A percentile compares a stretch with the other conserved stretches of the same genome.
These are phyloP conservation scores for Ctenomys sociabilis DNA, from an alignment of 2,113 vertebrate genomes.

Conservation along the genomic window DNA sequence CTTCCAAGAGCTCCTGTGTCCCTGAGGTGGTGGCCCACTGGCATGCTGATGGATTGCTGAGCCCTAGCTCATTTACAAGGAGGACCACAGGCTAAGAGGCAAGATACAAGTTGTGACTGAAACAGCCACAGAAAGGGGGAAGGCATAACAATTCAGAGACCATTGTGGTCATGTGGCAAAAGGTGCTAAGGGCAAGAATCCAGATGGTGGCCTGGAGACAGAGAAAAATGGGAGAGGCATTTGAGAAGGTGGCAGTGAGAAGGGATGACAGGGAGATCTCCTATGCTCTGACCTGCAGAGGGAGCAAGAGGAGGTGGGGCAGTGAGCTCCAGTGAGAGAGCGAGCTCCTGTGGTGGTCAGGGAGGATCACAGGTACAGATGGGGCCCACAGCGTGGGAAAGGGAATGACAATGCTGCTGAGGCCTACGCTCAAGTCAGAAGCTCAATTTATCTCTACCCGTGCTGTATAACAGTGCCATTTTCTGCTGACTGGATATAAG, in stretches of 20 bases:
- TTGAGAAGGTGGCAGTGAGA: neutral
- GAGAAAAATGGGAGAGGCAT: too few relatives aligned
- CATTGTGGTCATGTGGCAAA: neutral
- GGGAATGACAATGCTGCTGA: rapidly evolving
- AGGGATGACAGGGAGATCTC: neutral
- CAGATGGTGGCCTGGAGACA: neutral
- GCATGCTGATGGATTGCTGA: neutral
- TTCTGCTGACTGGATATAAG: neutral
- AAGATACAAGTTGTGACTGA: neutral
- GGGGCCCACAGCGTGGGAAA: neutral
- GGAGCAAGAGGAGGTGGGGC: neutral
- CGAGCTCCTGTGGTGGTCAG: rapidly evolving
- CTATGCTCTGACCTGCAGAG: neutral
- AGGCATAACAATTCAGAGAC: neutral
- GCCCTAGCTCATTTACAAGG: neutral
- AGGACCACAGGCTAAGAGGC: neutral
- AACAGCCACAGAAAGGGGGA: neutral
- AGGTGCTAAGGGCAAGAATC: neutral
- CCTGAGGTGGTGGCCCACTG: too few relatives aligned
- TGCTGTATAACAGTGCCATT: rapidly evolving
- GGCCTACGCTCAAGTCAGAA: neutral
- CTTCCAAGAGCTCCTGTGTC: neutral
- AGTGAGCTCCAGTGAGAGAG: neutral
- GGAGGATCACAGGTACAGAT: neutral
- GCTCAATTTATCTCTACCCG: neutral